Base-by-base conservation (phyloP, 2,113 vertebrate genomes). In the Oncorhynchus mykiss region DNA sequence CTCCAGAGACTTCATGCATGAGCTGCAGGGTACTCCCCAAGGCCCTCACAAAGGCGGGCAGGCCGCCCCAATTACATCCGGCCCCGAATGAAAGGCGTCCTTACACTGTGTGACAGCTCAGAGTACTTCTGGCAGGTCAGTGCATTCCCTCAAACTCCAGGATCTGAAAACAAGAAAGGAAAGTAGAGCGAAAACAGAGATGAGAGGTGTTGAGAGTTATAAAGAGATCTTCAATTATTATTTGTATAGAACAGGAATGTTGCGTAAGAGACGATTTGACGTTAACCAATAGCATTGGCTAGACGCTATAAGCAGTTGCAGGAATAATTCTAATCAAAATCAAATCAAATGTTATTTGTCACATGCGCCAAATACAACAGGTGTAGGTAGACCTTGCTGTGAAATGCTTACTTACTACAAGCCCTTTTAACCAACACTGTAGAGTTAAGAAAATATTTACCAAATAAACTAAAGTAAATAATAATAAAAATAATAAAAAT, bases 101-200 rank as follows among this genome's bases (percentile, higher is more conserved):
- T 99, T 93, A 99, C 98, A 80, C 94, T 94, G 86, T 99, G 98
- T 0, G 94, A 96, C 89, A 98, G 84, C 89, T 99, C 97, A 54
- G 98, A 99, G 93, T 97, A 99, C 86, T 99, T 99, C 90, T 99
- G 97, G 90, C 97, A 99, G 60, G 98, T 97, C 89, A 99, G 91
- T 99, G 97, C 93, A 97, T 96, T 66, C 97, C 96, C 91, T 97
- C 98, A 99, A 99, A 90, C 75, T 99, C 98, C 94, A 99, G 85
- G 84, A 99, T 94, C 97, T 99, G 78, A 54, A 54, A 54, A 54
- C 72, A 79, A 83, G 13, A 84, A 0, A 57, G 29, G 81, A 54
- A 27, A 31, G 54, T 54, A 62, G 25, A 51, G 45, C 0, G 39
- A 45, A 65, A 13, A 59, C 45, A 65, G 27, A 70, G 4, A 60